These are phyloP conservation scores for Sycobia sp. DNA, from an alignment of 1,140 invertebrate species.

Conservation along the genomic window DNA sequence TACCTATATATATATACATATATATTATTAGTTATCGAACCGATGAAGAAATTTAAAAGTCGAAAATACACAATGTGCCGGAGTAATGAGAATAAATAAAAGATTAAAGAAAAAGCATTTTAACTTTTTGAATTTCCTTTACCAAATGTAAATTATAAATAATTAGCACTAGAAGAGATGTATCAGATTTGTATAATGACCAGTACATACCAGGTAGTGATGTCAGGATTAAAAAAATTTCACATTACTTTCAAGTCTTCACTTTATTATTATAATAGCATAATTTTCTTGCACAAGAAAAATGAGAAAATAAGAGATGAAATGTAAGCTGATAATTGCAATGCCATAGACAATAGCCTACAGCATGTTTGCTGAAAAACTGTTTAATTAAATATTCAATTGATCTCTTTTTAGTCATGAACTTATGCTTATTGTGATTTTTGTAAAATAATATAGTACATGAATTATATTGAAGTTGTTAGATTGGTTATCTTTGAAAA, in stretches of 20 bases:
- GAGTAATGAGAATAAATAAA: neutral
- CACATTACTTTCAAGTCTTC: neutral
- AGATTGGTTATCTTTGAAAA: too few relatives aligned
- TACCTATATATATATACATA: conserved; percentile 21
- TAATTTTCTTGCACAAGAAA: too few relatives aligned
- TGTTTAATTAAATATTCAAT: too few relatives aligned
- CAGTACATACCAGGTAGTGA: neutral
- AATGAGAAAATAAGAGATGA: too few relatives aligned
- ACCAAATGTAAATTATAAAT: neutral
- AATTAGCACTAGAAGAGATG: neutral
- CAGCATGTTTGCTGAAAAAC: too few relatives aligned
- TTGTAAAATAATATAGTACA: too few relatives aligned
- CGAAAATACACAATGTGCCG: conserved; percentile 23
- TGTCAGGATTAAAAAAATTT: neutral
- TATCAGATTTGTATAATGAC: neutral
- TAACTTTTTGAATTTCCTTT: conserved; percentile 31
- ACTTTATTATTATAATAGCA: too few relatives aligned
- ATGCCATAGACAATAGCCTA: neutral
- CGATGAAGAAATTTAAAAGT: conserved; percentile 7
- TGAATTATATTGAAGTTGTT: too few relatives aligned
- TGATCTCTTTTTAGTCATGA: too few relatives aligned
- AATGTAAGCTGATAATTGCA: neutral
- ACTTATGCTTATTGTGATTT: too few relatives aligned
- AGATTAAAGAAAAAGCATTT: conserved; percentile 13
- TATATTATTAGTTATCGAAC: conserved; percentile 21